These are phyloP conservation scores for Galago senegalensis DNA, from an alignment of 2,797 vertebrate genomes.

Conservation along the genomic window DNA sequence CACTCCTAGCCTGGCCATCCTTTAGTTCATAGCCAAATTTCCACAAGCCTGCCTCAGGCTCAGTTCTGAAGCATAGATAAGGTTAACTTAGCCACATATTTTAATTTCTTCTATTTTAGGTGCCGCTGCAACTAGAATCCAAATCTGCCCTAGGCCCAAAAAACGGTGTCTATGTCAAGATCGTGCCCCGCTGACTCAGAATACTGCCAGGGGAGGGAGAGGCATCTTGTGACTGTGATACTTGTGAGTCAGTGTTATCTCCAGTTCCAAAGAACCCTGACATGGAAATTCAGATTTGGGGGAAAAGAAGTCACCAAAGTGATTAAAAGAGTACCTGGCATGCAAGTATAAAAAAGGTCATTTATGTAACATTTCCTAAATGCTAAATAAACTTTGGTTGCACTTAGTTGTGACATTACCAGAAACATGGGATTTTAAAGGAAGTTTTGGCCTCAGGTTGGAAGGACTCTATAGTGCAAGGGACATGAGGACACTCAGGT, in stretches of 20 bases:
- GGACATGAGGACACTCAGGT: neutral
- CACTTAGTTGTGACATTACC: neutral
- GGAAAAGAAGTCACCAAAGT: neutral
- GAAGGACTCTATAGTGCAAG: neutral
- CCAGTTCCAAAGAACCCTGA: neutral
- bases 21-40: neutral
- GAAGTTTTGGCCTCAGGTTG: neutral
- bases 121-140: conserved; percentile 95
- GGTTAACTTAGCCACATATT: neutral
- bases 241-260: neutral
- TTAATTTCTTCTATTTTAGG: conserved; percentile 87
- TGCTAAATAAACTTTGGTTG: conserved; percentile 62
- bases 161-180: conserved; percentile 93
- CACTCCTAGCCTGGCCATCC: neutral
- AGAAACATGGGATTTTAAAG: neutral
- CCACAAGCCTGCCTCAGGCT: neutral
- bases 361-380: neutral
- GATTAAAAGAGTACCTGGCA: neutral
- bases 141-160: conserved; percentile 93
- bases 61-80: accelerated
- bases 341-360: neutral
- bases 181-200: conserved; percentile 86
- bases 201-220: neutral
- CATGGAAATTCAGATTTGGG: neutral
- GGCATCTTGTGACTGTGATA: too few relatives aligned